Base-by-base conservation (phyloP, 1,140 invertebrate species). In the Drosophila sp. region DNA sequence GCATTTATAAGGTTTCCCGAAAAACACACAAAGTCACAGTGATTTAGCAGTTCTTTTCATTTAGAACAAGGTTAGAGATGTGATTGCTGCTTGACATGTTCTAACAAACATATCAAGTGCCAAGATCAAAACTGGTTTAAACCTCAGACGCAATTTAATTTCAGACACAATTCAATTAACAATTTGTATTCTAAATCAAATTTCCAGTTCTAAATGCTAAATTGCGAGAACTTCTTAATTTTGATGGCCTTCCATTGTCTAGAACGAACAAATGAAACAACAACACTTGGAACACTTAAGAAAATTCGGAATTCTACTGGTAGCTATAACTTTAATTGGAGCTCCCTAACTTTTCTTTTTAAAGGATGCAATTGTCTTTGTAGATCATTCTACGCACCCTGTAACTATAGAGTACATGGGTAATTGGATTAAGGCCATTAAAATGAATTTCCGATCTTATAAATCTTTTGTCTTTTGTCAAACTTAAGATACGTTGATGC, bases 81-180 rank as follows among this genome's bases (percentile, higher is more conserved):
- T 50, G 44, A 47, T 23, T 47, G 44, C 17, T 7, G 44, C 3
- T 27, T 50, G 44, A 50, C 23, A 47, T 25, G 2, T 47, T 25
- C 44, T 1, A 10, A 47, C 44, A 50, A 44, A 44, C 17, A 17
- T 5, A 17, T 44, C 11, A 44, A 44, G 6, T 17, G 41, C n/a
- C n/a, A 17, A 50, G 3, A 50, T 50, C 23, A 50, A 27, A 50
- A 50, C 44, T 50, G 44, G 44, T 50, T 50, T 50, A 5, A n/a
- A 41, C 11, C 3, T 41, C 11, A 41, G 30, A 3, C 40, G n/a
- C 40, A 41, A 17, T 17, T 41, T 41, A 50, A 27, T 10, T 27
- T 27, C 25, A 50, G 23, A 27, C 7, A 50, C 44, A 50, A 50
- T 50, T 50, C 44, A 50, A 50, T 50, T 50, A 50, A 50, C 44